Base-by-base conservation (phyloP, 2,888 invertebrate genomes). In the Epsilonema sp. region DNA sequence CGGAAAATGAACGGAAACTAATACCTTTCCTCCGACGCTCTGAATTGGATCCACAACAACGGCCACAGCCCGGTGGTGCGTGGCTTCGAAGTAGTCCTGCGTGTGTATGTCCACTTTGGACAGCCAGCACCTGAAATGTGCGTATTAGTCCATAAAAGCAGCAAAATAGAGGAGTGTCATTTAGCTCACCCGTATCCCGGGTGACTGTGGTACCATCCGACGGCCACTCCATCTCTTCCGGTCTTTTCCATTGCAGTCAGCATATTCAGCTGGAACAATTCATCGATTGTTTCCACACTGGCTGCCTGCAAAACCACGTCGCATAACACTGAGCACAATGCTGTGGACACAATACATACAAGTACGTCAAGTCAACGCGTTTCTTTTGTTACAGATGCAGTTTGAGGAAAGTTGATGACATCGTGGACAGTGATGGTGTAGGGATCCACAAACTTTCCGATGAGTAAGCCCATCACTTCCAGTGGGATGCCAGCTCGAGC, bases 361-460 rank as follows among this genome's bases (percentile, higher is more conserved):
- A n/a, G n/a, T n/a, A n/a, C n/a, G n/a, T n/a, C n/a, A n/a, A n/a
- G n/a, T n/a, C n/a, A n/a, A n/a, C n/a, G n/a, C n/a, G n/a, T n/a
- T n/a, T n/a, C n/a, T n/a, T n/a, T n/a, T n/a, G 16, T 68, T 66
- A 77, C 76, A 23, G 75, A 76, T 68, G 87, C 94, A 43, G 90
- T 92, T 70, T 94, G 92, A 23, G 94, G 94, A 94, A 94, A 94
- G 1, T 94, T 94, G 72, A 94, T 94, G 1, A 94, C 94, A 72
- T 94, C 94, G 60, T 92, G 90, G 2, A 94, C 94, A 55, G 89
- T 76, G 1, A 94, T 90, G 44, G 94, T 94, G 67, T 94, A 94
- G 66, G 94, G 92, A 67, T 94, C 94, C 16, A 94, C 92, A 72
- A 94, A 94, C 74, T 89, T 87, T 53, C 83, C 82, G 73, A 75